Conservation (phyloP, 1,140 invertebrate genomes). For the Arion vulgaris region DNA sequence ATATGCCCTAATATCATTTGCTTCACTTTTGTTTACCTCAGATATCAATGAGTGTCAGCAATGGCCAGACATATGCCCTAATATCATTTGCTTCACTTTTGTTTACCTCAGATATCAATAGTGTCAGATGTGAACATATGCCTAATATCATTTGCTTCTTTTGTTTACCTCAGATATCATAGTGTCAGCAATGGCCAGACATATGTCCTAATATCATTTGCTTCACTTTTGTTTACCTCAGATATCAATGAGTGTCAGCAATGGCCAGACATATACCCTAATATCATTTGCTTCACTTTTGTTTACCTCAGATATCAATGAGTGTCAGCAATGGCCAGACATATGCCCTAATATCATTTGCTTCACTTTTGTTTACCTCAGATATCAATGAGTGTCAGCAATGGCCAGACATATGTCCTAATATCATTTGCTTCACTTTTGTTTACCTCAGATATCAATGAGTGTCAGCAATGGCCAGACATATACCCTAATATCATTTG, state of each 20-base stretch:
- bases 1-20: constrained; percentile 69
- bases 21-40: constrained; percentile 40
- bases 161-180: constrained; percentile 72
- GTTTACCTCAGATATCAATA: constrained; percentile 73
- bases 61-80: constrained; percentile 67
- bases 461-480: constrained; percentile 65
- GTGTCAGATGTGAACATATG: constrained; percentile 68
- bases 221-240: no score
- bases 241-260: constrained; percentile 72
- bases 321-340: constrained; percentile 66
- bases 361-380: no score
- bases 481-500: constrained; percentile 69
- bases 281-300: no score
- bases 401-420: constrained; percentile 65
- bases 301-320: constrained; percentile 68
- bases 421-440: no score
- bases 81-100: no score
- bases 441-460: constrained; percentile 72
- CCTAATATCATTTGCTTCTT: no score
- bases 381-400: constrained; percentile 72
- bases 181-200: constrained; percentile 65
- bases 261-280: constrained; percentile 65
- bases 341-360: constrained; percentile 71
- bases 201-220: constrained; percentile 70
- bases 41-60: constrained; percentile 72